Evolutionary conservation across 64 coral and sea anemone species (phyloP).

Genomic region (Pocillopora damicornis): DNA sequence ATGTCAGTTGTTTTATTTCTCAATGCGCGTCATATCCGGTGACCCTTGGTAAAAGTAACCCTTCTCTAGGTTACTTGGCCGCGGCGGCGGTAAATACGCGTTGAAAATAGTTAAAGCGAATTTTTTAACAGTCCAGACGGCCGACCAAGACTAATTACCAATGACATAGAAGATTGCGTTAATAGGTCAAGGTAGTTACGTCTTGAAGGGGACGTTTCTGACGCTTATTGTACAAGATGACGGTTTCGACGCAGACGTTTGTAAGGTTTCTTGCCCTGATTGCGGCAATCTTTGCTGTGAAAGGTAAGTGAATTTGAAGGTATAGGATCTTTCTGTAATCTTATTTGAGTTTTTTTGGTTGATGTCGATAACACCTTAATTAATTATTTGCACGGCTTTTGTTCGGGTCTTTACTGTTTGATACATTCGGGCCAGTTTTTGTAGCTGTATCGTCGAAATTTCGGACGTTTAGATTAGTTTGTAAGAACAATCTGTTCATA

Average conservation of each 20-base stretch:
- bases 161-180: not conserved
- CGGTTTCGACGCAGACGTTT: not conserved
- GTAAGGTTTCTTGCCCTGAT: not conserved
- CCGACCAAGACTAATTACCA: not conserved
- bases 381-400: not conserved
- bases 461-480: no score
- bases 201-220: not conserved
- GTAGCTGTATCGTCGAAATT: not conserved
- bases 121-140: not conserved
- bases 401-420: not conserved
- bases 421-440: not conserved
- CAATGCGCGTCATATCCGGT: not conserved
- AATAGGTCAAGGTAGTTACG: not conserved
- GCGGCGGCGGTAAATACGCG: not conserved
- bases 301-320: not conserved
- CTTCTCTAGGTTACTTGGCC: not conserved
- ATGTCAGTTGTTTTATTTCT: not conserved
- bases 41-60: not conserved
- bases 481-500: no score
- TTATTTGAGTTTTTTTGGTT: not conserved
- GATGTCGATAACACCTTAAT: not conserved
- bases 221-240: not conserved
- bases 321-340: not conserved
- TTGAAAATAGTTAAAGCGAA: not conserved
- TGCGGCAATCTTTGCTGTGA: not conserved